Base-by-base conservation (phyloP, 2,797 vertebrate genomes). In the Scyliorhinus canicula region DNA sequence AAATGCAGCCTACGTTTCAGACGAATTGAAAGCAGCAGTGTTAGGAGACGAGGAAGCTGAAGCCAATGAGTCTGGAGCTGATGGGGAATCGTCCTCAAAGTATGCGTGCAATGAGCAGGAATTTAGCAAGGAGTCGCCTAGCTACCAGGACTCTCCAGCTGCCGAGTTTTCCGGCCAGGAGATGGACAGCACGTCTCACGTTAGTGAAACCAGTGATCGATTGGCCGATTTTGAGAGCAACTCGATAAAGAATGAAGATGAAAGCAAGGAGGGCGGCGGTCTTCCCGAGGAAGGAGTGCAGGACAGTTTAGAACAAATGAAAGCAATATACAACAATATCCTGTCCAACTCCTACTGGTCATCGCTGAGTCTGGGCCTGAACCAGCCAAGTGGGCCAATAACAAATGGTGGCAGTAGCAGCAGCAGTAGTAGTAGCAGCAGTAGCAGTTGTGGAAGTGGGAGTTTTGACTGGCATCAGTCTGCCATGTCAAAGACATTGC, bases 381-480 rank as follows among this genome's bases (percentile, higher is more conserved):
- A 97, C 96, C 99, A 98, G 97, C 97, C 99, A 0, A 97, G 65
- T 14, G 79, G 57, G 65, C 57, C 98, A 82, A 96, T 98, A 0
- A 98, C 99, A 95, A 99, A 99, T 95, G 98, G 97, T 95, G 98
- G 98, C 0, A 98, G 98, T 12, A 98, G 98, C 96, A 99, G 99
- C 96, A 98, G 97, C 95, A 98, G 98, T 95, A 98, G 97, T 95
- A 98, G 98, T 95, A 99, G 99, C 55, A 99, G 98, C 95, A 99
- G 98, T 96, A 99, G 99, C 96, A 99, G 98, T 96, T 99, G 99
- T 95, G 98, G 98, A 47, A 99, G 99, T 16, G 98, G 98, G 55
- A 99, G 98, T 96, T 99, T 99, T 44, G 99, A 99, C 97, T 99
- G 99, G 99, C 99, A 99, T 96, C 99, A 99, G 97, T 99, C 98